Base-by-base conservation (phyloP, 2,797 vertebrate genomes). In the Dryobates pubescens region DNA sequence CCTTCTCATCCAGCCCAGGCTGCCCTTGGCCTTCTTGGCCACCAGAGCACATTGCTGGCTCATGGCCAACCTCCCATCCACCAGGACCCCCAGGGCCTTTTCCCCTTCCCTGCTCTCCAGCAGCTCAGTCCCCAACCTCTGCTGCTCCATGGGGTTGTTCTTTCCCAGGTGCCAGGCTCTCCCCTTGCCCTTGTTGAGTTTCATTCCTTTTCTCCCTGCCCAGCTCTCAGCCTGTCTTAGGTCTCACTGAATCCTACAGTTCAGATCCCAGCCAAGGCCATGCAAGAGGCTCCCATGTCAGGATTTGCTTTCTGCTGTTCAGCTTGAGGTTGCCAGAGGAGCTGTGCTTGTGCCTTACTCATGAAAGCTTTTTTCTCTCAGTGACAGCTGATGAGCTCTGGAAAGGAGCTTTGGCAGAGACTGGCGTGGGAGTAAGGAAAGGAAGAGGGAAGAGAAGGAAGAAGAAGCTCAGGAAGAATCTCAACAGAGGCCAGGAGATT, bases 391-490 rank as follows among this genome's bases (percentile, higher is more conserved):
- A 98, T 12, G 95, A 99, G 91, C 96, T 99, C 2, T 99, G 99
- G 99, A 98, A 96, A 95, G 99, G 99, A 29, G 98, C 98, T 45
- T 64, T 99, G 97, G 99, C 99, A 8, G 98, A 99, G 84, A 95
- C 97, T 7, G 98, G 98, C 1, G 89, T 98, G 1, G 98, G 98
- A 87, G 95, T 95, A 86, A 98, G 95, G 90, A 99, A 99, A 94
- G 99, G 98, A 87, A 94, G 99, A 98, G 99, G 99, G 70, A 99
- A 99, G 94, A 98, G 99, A 94, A 97, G 97, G 79, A 99, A 99
- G 94, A 98, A 97, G 63, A 99, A 97, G 96, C 30, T 97, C 18
- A 99, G 77, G 95, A 98, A 96, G 94, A 98, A 99, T 96, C 97
- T 99, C 93, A 99, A 99, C 81, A 96, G 95, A 94, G 99, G 99